These are phyloP conservation scores for Mobula hypostoma DNA, from an alignment of 2,113 vertebrate genomes.

Conservation along the genomic window DNA sequence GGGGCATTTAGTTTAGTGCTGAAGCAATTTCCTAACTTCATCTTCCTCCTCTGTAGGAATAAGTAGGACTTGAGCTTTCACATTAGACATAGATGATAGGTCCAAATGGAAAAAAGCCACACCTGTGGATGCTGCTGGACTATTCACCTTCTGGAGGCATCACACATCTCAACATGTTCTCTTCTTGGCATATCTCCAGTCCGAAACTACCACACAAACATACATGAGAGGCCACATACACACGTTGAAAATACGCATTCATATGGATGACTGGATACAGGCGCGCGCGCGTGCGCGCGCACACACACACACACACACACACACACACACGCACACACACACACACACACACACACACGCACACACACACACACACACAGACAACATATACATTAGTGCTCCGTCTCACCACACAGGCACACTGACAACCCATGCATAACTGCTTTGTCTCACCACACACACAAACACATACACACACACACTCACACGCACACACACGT, in stretches of 20 bases:
- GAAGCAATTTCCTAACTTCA: not conserved
- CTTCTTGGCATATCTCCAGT: too few relatives aligned
- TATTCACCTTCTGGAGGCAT: not conserved
- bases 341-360: too few relatives aligned
- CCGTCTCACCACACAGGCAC: not conserved
- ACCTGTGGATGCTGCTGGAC: not conserved
- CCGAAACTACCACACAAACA: too few relatives aligned
- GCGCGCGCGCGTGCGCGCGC: too few relatives aligned
- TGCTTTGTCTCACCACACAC: not conserved
- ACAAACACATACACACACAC: not conserved
- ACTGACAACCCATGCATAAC: too few relatives aligned
- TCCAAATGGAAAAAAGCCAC: not conserved
- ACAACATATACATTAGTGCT: not conserved
- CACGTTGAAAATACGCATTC: too few relatives aligned
- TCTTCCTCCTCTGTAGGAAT: too few relatives aligned
- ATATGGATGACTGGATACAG: too few relatives aligned
- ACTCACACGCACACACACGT: not conserved
- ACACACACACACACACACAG: not conserved
- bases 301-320: too few relatives aligned
- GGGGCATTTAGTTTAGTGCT: not conserved
- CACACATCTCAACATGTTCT: not conserved
- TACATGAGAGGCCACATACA: too few relatives aligned
- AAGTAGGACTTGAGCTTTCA: not conserved
- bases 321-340: too few relatives aligned
- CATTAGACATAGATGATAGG: too few relatives aligned